These are phyloP conservation scores for Camelus dromedarius DNA, from an alignment of 2,113 vertebrate species.

Conservation along the genomic window DNA sequence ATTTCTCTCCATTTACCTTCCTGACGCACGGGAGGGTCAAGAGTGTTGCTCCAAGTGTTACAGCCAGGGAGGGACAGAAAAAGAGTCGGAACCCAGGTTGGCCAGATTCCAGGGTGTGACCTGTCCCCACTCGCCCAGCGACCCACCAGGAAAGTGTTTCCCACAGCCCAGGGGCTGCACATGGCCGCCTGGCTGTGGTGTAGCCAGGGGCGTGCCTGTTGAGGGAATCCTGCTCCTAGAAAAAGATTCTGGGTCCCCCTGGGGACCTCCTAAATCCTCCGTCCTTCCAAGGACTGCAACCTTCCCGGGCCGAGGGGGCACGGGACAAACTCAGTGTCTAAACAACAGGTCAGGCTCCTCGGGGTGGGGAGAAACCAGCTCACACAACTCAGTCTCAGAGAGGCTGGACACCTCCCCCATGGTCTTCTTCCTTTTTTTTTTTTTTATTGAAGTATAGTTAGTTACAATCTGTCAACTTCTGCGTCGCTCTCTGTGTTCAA, in stretches of 20 bases:
- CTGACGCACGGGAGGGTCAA: neutral
- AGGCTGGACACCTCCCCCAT: rapidly evolving
- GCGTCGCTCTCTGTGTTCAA: rapidly evolving
- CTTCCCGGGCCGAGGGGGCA: neutral
- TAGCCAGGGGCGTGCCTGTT: no score
- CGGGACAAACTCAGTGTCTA: rapidly evolving
- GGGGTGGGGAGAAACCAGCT: neutral
- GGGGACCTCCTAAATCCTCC: no score
- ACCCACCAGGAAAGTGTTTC: neutral
- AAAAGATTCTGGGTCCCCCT: neutral
- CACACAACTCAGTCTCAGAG: rapidly evolving
- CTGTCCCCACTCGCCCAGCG: rapidly evolving
- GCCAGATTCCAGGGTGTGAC: no score
- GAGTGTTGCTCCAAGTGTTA: no score
- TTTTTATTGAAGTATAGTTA: no score
- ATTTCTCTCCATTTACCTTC: neutral
- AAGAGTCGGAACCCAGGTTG: neutral
- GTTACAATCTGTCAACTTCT: no score
- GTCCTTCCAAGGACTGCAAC: rapidly evolving
- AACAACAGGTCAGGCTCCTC: rapidly evolving
- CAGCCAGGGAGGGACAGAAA: neutral
- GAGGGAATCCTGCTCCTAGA: no score
- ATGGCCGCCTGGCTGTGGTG: neutral
- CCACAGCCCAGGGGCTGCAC: neutral
- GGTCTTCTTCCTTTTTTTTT: no score